These are phyloP conservation scores for Phortica okadai DNA, from an alignment of 2,888 invertebrate species.

Conservation along the genomic window DNA sequence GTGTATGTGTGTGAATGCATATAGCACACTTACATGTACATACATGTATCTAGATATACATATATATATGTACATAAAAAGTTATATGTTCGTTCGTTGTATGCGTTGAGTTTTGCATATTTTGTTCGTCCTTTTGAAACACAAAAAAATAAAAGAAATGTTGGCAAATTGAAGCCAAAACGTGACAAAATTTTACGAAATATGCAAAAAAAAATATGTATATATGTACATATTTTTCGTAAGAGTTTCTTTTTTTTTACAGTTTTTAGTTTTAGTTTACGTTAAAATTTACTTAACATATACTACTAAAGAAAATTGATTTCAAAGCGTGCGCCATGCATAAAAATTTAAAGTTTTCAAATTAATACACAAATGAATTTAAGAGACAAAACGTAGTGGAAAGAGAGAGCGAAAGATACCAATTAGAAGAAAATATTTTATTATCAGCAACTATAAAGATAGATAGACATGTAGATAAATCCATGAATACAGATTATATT, in stretches of 20 bases:
- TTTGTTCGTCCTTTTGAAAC: neutral
- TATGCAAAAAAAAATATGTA: neutral
- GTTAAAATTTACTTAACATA: too few species aligned
- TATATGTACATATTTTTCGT: neutral
- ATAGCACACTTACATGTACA: neutral
- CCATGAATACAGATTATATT: too few species aligned
- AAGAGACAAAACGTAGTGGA: too few species aligned
- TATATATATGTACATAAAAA: neutral
- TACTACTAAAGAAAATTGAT: too few species aligned
- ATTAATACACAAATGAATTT: too few species aligned
- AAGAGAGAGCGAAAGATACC: too few species aligned
- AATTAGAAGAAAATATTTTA: too few species aligned
- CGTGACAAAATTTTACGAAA: conserved; percentile 5
- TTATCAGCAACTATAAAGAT: too few species aligned
- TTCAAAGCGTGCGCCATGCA: too few species aligned
- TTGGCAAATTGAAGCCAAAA: conserved; percentile 6
- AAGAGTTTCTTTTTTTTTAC: neutral
- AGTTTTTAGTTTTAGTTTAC: neutral
- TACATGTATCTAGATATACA: neutral
- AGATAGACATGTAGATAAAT: too few species aligned
- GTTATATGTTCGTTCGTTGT: neutral
- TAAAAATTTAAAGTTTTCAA: too few species aligned
- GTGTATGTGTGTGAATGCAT: neutral
- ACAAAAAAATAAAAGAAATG: too few species aligned
- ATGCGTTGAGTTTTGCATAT: neutral